Evolutionary conservation across 30 jellyfish, hydroid and myxozoan genomes (phyloP), one percentile per base, ranked within the genome.

Genomic region (Aurelia aurita complex sp. Pacific): DNA sequence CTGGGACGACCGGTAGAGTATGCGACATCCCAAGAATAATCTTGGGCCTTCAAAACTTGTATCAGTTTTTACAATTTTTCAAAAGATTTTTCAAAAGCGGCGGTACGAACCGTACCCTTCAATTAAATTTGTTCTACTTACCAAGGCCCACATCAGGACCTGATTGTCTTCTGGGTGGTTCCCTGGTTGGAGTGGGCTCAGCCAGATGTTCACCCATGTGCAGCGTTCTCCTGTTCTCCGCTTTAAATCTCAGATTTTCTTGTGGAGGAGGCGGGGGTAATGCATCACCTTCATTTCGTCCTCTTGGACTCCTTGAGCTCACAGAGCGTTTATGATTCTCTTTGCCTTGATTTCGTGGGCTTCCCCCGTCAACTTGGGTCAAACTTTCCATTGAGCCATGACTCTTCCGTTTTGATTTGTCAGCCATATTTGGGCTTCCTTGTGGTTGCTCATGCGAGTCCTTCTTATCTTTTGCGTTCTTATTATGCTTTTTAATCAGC

Each of bases 211-310:
- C 77, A 46, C 14, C 57, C 57, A 46, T 4, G 63, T 70, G 82
- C 42, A 18, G n/a, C 34, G 82, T 86, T 14, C 90, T 76, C 23
- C 88, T 55, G 16, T 76, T 69, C 55, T 86, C 89, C 14, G 57
- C 87, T 67, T 61, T 77, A 46, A 53, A 42, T 33, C 67, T 76
- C 54, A 67, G 73, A 55, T 68, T 86, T 63, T 86, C 89, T 18
- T 76, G n/a, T 1, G 96, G 89, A 14, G 96, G 96, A 12, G 76
- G 88, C 5, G 96, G 96, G 18, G 96, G 96, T 15, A 83, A 32
- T 18, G 17, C 33, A 7, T 34, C 57, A 8, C 33, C 85, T 19
- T 13, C 70, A 23, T 5, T 61, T 5, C 70, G 70, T 23, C 36
- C 13, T 23, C 70, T n/a, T 10, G 32, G 70, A 61, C 70, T 61